These are phyloP conservation scores for Macrobrachium nipponense DNA, from an alignment of 1,140 invertebrate species.

Conservation along the genomic window DNA sequence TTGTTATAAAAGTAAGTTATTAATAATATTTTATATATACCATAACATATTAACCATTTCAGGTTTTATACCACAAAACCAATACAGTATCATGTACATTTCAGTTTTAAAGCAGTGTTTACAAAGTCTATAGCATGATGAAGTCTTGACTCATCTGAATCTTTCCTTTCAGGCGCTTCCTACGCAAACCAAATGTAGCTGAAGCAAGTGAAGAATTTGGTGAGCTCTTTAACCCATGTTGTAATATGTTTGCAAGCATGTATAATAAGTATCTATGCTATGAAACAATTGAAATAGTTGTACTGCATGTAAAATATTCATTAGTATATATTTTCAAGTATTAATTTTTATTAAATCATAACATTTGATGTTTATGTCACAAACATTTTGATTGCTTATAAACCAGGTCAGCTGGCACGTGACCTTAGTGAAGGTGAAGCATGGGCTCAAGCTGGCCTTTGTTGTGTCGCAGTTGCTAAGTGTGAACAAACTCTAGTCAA, in stretches of 20 bases:
- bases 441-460: constrained; percentile 62
- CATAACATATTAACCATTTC: too few species aligned
- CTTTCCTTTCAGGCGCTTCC: constrained; percentile 56
- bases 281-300: not conserved
- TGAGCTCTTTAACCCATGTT: constrained; percentile 6
- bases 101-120: too few species aligned
- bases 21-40: too few species aligned
- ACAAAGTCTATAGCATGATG: too few species aligned
- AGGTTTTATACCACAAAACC: too few species aligned
- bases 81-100: too few species aligned
- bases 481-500: constrained; percentile 61
- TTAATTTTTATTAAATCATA: not conserved
- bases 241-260: not conserved
- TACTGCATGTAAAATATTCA: not conserved
- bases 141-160: not conserved
- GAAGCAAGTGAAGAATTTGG: constrained; percentile 64
- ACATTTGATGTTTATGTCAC: not conserved
- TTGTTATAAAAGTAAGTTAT: too few species aligned
- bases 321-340: not conserved
- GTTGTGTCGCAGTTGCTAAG: constrained; percentile 59
- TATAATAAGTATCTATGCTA: too few species aligned
- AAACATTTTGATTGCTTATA: not conserved
- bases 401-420: constrained; percentile 52
- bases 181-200: constrained; percentile 64
- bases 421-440: constrained; percentile 61